Conservation (phyloP, 1,140 invertebrate species). For the Leptoteleia sp. region DNA sequence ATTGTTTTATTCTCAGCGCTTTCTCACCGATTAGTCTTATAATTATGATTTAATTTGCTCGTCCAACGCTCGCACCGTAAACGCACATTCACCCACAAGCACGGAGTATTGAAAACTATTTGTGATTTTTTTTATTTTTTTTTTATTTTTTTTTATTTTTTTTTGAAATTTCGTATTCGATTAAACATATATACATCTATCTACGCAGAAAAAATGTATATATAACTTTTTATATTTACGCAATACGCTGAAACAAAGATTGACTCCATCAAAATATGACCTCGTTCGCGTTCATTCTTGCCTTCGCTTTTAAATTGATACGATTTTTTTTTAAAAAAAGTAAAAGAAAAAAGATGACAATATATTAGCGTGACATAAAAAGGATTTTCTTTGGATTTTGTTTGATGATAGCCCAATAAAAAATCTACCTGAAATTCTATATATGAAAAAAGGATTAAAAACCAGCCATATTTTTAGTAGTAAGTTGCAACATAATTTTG, state of each 20-base stretch:
- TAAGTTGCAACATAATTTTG: too few species aligned
- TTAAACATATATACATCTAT: slow-evolving; percentile 71
- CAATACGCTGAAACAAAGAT: slow-evolving; percentile 45
- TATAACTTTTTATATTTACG: slow-evolving; percentile 49
- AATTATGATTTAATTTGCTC: slow-evolving; percentile 63
- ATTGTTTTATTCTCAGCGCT: slow-evolving; percentile 55
- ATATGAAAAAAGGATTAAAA: too few species aligned
- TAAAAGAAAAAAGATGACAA: neutral
- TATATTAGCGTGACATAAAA: neutral
- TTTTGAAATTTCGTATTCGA: slow-evolving; percentile 57
- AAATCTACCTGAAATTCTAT: too few species aligned
- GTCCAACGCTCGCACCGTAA: slow-evolving; percentile 44
- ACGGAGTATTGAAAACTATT: slow-evolving; percentile 71
- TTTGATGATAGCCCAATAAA: too few species aligned
- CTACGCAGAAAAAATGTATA: slow-evolving; percentile 67
- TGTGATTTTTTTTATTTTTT: too few species aligned
- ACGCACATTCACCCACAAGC: slow-evolving; percentile 68
- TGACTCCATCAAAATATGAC: slow-evolving; percentile 42
- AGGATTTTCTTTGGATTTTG: slow-evolving; percentile 7
- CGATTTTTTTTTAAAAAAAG: too few species aligned
- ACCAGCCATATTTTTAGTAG: too few species aligned
- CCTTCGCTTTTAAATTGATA: neutral
- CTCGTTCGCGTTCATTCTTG: neutral
- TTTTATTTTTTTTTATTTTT: too few species aligned
- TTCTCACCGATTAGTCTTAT: slow-evolving; percentile 51